Conservation (phyloP, 1,140 invertebrate genomes). For the Lamellibrachia luymesi region DNA sequence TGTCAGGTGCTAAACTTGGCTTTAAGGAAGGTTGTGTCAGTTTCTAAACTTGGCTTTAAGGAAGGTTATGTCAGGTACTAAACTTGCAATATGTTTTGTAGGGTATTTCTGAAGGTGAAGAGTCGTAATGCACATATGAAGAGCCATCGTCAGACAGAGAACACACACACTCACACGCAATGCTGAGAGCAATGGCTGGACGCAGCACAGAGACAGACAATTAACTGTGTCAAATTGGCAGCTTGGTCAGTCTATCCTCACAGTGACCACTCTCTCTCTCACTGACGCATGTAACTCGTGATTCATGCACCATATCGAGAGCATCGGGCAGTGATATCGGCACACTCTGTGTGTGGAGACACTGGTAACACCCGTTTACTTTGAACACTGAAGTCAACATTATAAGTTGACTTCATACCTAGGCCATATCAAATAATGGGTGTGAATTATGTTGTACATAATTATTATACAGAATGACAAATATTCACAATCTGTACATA, state of each 20-base stretch:
- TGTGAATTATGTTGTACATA: not conserved
- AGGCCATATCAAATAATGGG: not conserved
- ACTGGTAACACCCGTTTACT: not conserved
- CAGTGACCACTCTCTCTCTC: not conserved
- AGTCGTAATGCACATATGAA: slow-evolving; percentile 98
- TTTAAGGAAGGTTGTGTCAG: too few relatives aligned
- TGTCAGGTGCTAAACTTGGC: too few relatives aligned
- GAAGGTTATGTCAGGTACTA: not conserved
- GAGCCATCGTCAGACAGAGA: slow-evolving; percentile 66
- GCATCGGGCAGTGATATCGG: not conserved
- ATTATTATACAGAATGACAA: slow-evolving; percentile 1
- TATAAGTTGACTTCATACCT: not conserved
- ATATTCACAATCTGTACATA: slow-evolving; percentile 1
- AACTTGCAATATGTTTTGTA: slow-evolving; percentile 60
- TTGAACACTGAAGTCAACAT: not conserved
- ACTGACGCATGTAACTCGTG: not conserved
- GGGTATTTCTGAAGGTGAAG: slow-evolving; percentile 96
- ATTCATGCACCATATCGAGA: not conserved
- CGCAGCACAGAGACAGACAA: not conserved
- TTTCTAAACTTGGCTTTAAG: not conserved
- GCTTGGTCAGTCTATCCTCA: not conserved
- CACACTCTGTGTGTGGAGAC: not conserved
- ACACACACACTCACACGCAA: not conserved
- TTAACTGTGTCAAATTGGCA: not conserved
- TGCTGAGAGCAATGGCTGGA: not conserved